These are phyloP conservation scores for Amphiura filiformis DNA, from an alignment of 35 echinoderm and acorn worm species.

Conservation along the genomic window DNA sequence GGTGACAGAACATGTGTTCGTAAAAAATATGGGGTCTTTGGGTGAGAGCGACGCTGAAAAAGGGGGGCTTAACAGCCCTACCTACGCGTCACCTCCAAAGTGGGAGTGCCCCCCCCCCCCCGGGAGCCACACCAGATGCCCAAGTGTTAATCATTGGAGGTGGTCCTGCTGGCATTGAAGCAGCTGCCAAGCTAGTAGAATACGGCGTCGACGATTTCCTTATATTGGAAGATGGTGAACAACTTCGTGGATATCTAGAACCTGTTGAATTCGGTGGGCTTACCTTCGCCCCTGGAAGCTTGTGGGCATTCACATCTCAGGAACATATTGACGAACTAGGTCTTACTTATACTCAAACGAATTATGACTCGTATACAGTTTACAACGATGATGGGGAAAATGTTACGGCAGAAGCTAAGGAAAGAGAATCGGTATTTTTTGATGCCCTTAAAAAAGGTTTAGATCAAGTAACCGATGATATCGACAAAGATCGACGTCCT, in stretches of 20 bases:
- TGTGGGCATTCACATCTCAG: background rate
- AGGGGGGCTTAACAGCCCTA: too few species aligned
- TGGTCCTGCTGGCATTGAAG: constrained; percentile 27
- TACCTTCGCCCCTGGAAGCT: background rate
- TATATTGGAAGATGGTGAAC: constrained; percentile 44
- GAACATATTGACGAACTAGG: too few species aligned
- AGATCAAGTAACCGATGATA: background rate
- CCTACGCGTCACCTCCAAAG: too few species aligned
- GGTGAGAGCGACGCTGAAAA: too few species aligned
- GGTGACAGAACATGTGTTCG: too few species aligned
- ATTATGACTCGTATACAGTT: background rate
- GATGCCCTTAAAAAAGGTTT: background rate
- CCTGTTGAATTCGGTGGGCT: constrained; percentile 15
- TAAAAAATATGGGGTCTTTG: too few species aligned
- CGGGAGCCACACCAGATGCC: too few species aligned
- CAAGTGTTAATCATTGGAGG: constrained; percentile 31
- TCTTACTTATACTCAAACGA: background rate
- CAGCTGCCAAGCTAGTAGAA: constrained; percentile 18
- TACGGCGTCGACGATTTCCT: constrained; percentile 35
- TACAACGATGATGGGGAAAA: background rate
- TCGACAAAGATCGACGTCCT: background rate
- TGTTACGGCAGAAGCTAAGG: background rate
- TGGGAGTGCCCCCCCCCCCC: too few species aligned
- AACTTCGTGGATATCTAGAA: constrained; percentile 10
- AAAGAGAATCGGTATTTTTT: background rate